Percentiles rank a stretch among this genome's conserved stretches.
These are phyloP conservation scores for Orchestia grillus DNA, from an alignment of 1,140 invertebrate species.

Conservation along the genomic window DNA sequence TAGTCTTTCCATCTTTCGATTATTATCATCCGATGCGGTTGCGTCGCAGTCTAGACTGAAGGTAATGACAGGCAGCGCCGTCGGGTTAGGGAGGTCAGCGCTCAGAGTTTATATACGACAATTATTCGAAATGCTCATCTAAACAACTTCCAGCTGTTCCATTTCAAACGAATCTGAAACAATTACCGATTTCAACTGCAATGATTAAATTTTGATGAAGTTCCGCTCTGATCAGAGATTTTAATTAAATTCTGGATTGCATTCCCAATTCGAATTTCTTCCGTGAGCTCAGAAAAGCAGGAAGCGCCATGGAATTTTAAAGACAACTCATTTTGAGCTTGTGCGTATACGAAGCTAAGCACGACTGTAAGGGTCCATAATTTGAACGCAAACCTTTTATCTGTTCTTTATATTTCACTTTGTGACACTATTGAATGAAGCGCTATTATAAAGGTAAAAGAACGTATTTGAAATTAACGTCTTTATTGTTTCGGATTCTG, in stretches of 20 bases:
- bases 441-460: not conserved
- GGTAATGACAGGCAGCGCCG: not conserved
- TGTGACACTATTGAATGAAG: not conserved
- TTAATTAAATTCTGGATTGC: not conserved
- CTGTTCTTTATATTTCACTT: not conserved
- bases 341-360: not conserved
- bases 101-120: not conserved
- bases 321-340: not conserved
- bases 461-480: not conserved
- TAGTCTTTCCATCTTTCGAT: no score
- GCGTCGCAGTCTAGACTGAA: not conserved
- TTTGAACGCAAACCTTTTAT: not conserved
- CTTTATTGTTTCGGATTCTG: not conserved
- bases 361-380: not conserved
- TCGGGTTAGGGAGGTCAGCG: no score
- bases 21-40: not conserved
- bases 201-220: not conserved
- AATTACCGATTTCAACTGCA: not conserved
- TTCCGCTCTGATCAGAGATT: not conserved
- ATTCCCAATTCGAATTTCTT: not conserved
- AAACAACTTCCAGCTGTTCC: not conserved
- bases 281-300: not conserved
- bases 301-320: not conserved
- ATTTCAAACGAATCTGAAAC: not conserved
- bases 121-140: not conserved